These are phyloP conservation scores for human (Homo sapiens) DNA, from an alignment of 2,113 vertebrate species.

Conservation along the genomic window GRCh38 chr3:29643001-29643500, in stretches of 20 bases:
- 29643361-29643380: slow-evolving; percentile 31
- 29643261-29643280: slow-evolving; percentile 93
- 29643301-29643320: slow-evolving; percentile 90
- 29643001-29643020: slow-evolving; percentile 73
- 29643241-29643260: slow-evolving; percentile 93
- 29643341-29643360: slow-evolving; percentile 73
- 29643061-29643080: slow-evolving; percentile 63
- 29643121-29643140: slow-evolving; percentile 50
- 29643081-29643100: slow-evolving; percentile 58
- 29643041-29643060: slow-evolving; percentile 64
- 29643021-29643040: slow-evolving; percentile 74
- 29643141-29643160: slow-evolving; percentile 81
- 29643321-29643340: slow-evolving; percentile 84
- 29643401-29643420: neutral
- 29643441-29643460: neutral
- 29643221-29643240: slow-evolving; percentile 95
- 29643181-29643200: slow-evolving; percentile 86
- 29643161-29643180: slow-evolving; percentile 84
- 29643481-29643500: neutral
- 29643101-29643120: slow-evolving; percentile 71
- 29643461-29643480: neutral
- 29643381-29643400: slow-evolving; percentile 53
- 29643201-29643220: slow-evolving; percentile 87
- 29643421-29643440: neutral
- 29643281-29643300: slow-evolving; percentile 93